These are phyloP conservation scores for Agriotes lineatus DNA, from an alignment of 2,888 invertebrate genomes.

Conservation along the genomic window DNA sequence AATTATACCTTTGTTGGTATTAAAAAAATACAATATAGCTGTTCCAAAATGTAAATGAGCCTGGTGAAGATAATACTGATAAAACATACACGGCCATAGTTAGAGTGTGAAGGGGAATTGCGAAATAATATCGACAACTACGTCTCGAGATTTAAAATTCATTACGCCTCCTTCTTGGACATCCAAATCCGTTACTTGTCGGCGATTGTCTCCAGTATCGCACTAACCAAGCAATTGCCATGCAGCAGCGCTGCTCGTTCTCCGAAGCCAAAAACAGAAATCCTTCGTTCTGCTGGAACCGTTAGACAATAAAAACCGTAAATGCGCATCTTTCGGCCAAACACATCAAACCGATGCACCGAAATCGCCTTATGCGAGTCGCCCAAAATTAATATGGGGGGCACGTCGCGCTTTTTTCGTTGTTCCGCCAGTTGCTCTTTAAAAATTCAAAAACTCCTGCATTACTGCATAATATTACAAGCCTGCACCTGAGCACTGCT, in stretches of 20 bases:
- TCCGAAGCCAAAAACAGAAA: conserved; percentile 15
- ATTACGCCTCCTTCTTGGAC: no score
- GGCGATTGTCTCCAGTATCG: neutral
- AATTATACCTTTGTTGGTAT: no score
- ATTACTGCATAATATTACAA: conserved; percentile 39
- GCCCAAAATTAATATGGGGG: conserved; percentile 29
- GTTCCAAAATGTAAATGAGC: no score
- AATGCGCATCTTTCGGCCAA: neutral
- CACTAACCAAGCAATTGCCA: conserved; percentile 11
- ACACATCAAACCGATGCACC: conserved; percentile 7
- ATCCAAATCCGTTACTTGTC: neutral
- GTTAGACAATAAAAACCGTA: conserved; percentile 24
- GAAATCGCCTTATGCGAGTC: conserved; percentile 13
- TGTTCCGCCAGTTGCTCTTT: conserved; percentile 36
- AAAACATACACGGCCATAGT: no score
- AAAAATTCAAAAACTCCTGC: conserved; percentile 39
- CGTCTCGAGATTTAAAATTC: no score
- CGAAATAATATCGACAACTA: no score
- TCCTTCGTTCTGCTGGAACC: conserved; percentile 1
- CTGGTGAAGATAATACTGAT: no score
- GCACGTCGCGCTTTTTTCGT: conserved; percentile 34
- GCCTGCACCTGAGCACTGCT: conserved; percentile 31
- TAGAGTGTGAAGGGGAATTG: no score
- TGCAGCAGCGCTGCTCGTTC: conserved; percentile 14
- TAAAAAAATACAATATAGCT: no score